Evolutionary conservation across 2,113 vertebrate genomes (phyloP).

Genomic region (Centrocercus urophasianus): DNA sequence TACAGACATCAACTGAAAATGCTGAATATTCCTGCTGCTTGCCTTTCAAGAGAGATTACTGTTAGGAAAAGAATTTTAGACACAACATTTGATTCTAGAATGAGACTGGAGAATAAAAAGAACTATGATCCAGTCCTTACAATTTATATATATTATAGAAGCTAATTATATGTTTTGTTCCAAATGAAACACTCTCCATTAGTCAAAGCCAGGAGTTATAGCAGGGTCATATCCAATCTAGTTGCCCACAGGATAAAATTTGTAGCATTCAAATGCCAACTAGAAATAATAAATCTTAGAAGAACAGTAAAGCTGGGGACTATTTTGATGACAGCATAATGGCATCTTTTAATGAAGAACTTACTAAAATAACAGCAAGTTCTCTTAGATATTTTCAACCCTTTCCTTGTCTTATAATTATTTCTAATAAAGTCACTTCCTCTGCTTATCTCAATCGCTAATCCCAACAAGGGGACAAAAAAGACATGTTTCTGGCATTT

Average conservation of each 20-base stretch:
- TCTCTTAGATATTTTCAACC: background rate
- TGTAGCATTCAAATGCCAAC: background rate
- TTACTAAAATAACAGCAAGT: background rate
- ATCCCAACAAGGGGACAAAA: background rate
- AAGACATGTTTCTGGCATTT: background rate
- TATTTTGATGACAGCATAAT: background rate
- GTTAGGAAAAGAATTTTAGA: background rate
- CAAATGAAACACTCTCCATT: background rate
- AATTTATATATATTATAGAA: background rate
- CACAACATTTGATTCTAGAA: background rate
- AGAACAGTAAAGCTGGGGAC: background rate
- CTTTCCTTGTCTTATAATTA: background rate
- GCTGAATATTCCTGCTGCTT: background rate
- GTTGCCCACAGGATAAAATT: accelerated
- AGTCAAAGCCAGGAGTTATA: background rate
- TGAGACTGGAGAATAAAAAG: background rate
- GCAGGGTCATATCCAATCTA: background rate
- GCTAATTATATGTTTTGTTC: background rate
- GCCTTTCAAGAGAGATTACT: no score
- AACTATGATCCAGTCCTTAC: background rate
- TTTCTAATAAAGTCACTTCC: background rate
- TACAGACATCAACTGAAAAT: background rate
- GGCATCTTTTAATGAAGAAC: background rate
- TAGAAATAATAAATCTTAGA: background rate
- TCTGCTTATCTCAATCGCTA: background rate